Percentiles rank a stretch among this genome's conserved stretches.
These are phyloP conservation scores for Podabrus alpinus DNA, from an alignment of 2,888 invertebrate genomes.

Conservation along the genomic window DNA sequence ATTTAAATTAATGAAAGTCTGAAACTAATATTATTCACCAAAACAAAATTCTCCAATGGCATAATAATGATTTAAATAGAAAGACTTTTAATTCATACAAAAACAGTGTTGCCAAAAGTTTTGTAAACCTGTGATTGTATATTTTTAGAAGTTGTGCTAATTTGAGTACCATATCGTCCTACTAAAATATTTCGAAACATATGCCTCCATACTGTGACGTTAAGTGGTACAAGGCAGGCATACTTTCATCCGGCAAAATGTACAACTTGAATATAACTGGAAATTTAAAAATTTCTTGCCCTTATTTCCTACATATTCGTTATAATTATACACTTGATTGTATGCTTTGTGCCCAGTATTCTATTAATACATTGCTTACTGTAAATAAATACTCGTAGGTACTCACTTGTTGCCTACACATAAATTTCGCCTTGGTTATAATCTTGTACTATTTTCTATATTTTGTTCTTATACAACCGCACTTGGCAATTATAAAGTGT, in stretches of 20 bases:
- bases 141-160: constrained; percentile 37
- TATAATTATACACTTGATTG: constrained; percentile 4
- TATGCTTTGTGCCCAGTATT: constrained; percentile 8
- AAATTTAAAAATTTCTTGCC: constrained; percentile 8
- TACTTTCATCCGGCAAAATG: constrained; percentile 22
- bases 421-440: background rate
- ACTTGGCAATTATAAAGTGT: background rate
- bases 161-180: constrained; percentile 35
- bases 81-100: constrained; percentile 35
- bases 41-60: background rate
- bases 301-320: constrained; percentile 7
- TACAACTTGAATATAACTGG: constrained; percentile 6
- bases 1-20: background rate
- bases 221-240: constrained; percentile 30
- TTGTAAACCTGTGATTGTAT: constrained; percentile 34
- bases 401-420: constrained; percentile 16
- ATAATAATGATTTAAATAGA: constrained; percentile 30
- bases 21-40: background rate
- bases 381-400: constrained; percentile 4
- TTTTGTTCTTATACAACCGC: background rate
- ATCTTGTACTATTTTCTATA: background rate
- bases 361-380: constrained; percentile 9
- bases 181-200: constrained; percentile 35
- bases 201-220: constrained; percentile 35
- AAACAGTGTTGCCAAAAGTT: constrained; percentile 32